Evolutionary conservation across 2,797 vertebrate genomes (phyloP).

Genomic region (Podargus strigoides): DNA sequence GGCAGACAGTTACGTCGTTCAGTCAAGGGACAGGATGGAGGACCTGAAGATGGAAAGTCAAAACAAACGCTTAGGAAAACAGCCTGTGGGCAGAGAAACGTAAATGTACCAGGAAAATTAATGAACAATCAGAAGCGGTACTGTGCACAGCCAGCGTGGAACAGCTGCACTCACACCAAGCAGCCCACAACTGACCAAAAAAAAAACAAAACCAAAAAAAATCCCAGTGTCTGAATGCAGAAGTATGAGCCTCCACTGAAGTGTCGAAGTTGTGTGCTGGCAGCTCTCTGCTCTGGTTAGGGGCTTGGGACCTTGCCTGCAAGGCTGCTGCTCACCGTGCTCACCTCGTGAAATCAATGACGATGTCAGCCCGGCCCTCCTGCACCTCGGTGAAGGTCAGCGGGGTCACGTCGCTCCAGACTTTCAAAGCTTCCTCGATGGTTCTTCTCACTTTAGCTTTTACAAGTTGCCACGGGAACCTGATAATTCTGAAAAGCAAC

Average conservation of each 20-base stretch:
- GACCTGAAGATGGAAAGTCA: constrained; percentile 28
- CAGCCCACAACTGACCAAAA: background rate
- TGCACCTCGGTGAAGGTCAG: constrained; percentile 89
- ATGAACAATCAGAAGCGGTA: background rate
- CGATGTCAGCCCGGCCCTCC: constrained; percentile 85
- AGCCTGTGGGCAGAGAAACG: background rate
- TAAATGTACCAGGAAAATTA: constrained; percentile 15
- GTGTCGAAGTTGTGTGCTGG: background rate
- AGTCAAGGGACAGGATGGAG: constrained; percentile 43
- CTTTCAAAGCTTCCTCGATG: constrained; percentile 83
- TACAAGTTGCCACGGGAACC: constrained; percentile 87
- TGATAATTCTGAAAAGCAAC: constrained; percentile 78
- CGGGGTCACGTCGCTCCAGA: constrained; percentile 91
- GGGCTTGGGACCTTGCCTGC: background rate
- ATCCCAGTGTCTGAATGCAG: background rate
- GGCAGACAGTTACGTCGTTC: constrained; percentile 9
- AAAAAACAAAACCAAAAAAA: background rate
- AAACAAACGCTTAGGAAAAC: constrained; percentile 35
- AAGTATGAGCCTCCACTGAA: background rate
- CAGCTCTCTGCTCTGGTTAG: background rate
- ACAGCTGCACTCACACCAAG: background rate
- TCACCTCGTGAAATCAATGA: constrained; percentile 91
- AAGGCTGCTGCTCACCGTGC: rapidly evolving
- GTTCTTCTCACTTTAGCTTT: constrained; percentile 82
- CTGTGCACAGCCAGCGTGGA: background rate